Conservation (phyloP, 2,888 invertebrate genomes). For the Odontothrips loti region DNA sequence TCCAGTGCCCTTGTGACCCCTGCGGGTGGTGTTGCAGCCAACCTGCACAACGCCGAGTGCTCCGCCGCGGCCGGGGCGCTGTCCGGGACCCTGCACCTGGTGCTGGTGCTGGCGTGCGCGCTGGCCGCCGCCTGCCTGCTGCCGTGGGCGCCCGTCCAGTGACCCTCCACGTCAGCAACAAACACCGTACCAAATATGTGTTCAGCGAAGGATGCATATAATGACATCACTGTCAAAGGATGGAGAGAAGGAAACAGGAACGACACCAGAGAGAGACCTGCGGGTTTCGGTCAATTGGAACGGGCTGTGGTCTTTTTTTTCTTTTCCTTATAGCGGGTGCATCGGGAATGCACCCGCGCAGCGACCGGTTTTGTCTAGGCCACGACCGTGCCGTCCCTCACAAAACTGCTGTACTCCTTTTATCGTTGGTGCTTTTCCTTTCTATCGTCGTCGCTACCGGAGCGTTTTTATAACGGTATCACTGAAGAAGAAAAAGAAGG, state of each 20-base stretch:
- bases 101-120: background rate
- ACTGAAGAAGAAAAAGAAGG: background rate
- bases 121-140: background rate
- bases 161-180: background rate
- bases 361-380: background rate
- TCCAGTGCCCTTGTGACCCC: too few species aligned
- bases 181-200: too few species aligned
- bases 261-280: too few species aligned
- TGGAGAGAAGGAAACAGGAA: too few species aligned
- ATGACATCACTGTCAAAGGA: too few species aligned
- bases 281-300: too few species aligned
- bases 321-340: background rate
- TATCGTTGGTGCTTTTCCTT: conserved; percentile 14
- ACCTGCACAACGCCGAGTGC: conserved; percentile 3
- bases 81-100: background rate
- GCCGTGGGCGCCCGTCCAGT: background rate
- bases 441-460: conserved; percentile 4
- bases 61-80: background rate
- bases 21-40: conserved; percentile 17
- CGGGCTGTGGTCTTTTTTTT: too few species aligned
- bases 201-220: too few species aligned
- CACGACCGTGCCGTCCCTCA: background rate
- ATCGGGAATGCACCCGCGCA: background rate
- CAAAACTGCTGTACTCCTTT: background rate
- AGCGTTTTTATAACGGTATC: background rate